Conservation (phyloP, 2,113 vertebrate genomes). For the Heterotis niloticus region DNA sequence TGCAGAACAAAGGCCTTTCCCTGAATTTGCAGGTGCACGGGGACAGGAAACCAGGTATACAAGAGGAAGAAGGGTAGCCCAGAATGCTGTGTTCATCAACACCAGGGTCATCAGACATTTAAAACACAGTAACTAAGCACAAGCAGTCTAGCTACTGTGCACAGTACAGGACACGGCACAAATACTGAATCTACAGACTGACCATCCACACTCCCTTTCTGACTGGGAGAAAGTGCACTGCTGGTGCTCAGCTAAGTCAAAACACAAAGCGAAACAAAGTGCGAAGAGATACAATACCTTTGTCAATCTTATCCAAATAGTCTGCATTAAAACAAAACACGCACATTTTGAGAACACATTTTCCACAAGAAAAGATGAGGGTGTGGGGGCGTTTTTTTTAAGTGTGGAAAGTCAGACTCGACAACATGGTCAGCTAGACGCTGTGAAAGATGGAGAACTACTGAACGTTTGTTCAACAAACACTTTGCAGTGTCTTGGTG, state of each 20-base stretch:
- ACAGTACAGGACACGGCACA: conserved; percentile 29
- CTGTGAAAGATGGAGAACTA: not conserved
- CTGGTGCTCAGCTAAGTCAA: conserved; percentile 42
- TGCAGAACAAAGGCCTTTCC: not conserved
- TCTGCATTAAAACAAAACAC: conserved; percentile 74
- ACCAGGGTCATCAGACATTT: conserved; percentile 7
- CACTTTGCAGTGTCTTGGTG: not conserved
- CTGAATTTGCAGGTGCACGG: not conserved
- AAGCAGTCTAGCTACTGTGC: conserved; percentile 31
- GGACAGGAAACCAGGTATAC: not conserved
- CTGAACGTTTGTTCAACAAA: not conserved
- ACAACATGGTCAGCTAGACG: not conserved
- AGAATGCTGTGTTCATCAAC: not conserved
- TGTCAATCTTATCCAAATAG: conserved; percentile 72
- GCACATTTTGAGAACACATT: conserved; percentile 60
- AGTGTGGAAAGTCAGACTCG: conserved; percentile 14
- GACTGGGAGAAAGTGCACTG: conserved; percentile 59
- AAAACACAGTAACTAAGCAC: conserved; percentile 23
- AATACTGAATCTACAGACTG: conserved; percentile 38
- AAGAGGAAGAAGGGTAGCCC: not conserved
- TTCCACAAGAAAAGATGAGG: conserved; percentile 4
- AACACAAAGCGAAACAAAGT: conserved; percentile 54
- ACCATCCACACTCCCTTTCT: conserved; percentile 38
- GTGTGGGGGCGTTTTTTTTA: not conserved
- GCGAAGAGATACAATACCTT: conserved; percentile 73